phyloP scores from a whole-genome alignment of 2,113 vertebrate species.

The Gavialis gangeticus region DNA sequence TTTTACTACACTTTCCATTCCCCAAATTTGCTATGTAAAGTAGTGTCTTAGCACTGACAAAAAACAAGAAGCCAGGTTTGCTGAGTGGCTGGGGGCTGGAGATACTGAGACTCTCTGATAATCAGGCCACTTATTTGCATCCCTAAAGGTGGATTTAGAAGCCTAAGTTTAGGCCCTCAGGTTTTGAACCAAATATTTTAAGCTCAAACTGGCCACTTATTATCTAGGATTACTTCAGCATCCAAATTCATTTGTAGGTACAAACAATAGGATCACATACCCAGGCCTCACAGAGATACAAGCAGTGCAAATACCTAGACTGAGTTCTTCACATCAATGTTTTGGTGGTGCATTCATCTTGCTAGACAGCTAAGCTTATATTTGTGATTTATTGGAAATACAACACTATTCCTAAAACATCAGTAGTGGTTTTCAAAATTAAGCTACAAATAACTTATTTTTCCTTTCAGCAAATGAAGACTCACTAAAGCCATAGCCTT shows the following conservation, averaged over 20 bases:
- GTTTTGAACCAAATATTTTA: not conserved
- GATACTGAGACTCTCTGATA: not conserved
- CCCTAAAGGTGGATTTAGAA: not conserved
- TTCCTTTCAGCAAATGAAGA: not conserved
- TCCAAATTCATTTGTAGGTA: accelerated
- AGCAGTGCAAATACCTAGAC: not conserved
- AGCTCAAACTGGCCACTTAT: not conserved
- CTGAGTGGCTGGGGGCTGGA: not conserved
- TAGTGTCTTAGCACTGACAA: not conserved
- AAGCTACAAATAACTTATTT: not conserved
- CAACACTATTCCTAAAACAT: not conserved
- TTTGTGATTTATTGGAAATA: not conserved
- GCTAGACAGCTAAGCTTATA: not conserved
- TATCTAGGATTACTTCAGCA: not conserved
- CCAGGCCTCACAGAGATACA: not conserved
- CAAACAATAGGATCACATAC: not conserved
- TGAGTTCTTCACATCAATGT: not conserved
- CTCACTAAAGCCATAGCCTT: not conserved
- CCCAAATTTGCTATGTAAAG: not conserved
- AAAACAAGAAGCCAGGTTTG: not conserved
- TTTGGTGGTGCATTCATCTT: not conserved
- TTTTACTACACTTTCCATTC: not conserved
- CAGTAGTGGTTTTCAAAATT: not conserved
- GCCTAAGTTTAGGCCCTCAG: not conserved
- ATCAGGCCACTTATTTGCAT: not conserved